Base-by-base conservation (phyloP, 2,797 vertebrate genomes). In the Carduelis carduelis region DNA sequence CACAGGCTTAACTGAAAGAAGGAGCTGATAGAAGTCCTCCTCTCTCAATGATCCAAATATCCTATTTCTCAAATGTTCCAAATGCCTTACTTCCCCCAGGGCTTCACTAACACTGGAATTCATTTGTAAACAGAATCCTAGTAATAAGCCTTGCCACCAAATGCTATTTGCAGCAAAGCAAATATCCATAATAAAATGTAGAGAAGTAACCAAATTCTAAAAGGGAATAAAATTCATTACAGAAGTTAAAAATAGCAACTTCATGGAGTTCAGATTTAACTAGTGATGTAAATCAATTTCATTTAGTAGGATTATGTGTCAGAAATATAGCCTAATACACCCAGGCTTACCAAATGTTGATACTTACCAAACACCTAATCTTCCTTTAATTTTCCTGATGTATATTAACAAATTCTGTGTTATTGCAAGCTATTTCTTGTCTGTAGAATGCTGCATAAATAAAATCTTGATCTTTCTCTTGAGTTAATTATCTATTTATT, bases 281-380 rank as follows among this genome's bases (percentile, higher is more conserved):
- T 84, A 52, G 53, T 83, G 46, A 89, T 91, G 56, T 83, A 93
- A 94, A 92, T 92, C 49, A 92, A 93, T 93, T 91, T 66, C 65
- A 89, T 83, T 77, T 82, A 78, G 41, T 77, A 59, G 82, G 65
- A 80, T 87, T 94, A 92, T 63, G 28, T 83, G 41, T 49, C 63
- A 92, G 87, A 83, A 89, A 80, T 85, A 77, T 14, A 83, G 26
- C 30, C 60, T 82, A 66, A 89, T 92, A 92, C 35, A 35, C 72
- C 53, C 57, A 65, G 50, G 59, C 34, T 84, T 89, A 90, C 32
- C 34, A 87, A 78, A 50, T 77, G 43, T 35, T 70, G 44, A 66
- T 70, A 79, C 49, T 83, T 84, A 65, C 10, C 14, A n/a, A 83
- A 85, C 44, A 63, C 11, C 19, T 91, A 89, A 91, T 81, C 5